Conservation (phyloP, 2,113 vertebrate genomes). For the Phaethon lepturus region DNA sequence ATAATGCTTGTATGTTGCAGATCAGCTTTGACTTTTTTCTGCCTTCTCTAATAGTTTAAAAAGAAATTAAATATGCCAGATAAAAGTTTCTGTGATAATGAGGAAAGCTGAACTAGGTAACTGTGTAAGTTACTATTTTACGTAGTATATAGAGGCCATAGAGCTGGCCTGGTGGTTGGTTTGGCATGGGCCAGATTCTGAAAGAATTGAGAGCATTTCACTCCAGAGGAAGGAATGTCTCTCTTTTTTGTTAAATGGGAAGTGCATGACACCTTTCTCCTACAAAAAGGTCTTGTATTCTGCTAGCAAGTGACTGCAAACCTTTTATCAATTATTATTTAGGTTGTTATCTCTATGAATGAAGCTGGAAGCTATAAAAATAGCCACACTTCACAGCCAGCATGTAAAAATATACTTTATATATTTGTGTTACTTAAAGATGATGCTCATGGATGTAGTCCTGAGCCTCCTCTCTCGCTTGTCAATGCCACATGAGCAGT, state of each 20-base stretch:
- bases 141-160: background rate
- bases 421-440: background rate
- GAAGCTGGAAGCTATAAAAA: background rate
- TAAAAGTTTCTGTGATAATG: background rate
- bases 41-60: background rate
- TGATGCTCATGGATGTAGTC: background rate
- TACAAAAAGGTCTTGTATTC: conserved; percentile 74
- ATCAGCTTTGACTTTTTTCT: background rate
- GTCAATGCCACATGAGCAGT: background rate
- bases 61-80: background rate
- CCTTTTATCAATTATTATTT: conserved; percentile 74
- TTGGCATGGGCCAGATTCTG: background rate
- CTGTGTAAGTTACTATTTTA: background rate
- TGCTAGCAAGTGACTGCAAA: conserved; percentile 70
- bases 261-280: conserved; percentile 47
- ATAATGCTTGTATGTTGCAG: background rate
- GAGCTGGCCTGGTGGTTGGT: background rate
- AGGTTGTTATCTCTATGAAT: conserved; percentile 62
- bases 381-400: background rate
- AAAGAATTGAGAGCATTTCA: background rate
- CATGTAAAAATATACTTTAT: background rate
- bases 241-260: background rate
- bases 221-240: background rate
- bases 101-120: background rate
- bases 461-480: background rate